Evolutionary conservation across 1,140 invertebrate genomes (phyloP).

Genomic region (Drosophila navojoa): DNA sequence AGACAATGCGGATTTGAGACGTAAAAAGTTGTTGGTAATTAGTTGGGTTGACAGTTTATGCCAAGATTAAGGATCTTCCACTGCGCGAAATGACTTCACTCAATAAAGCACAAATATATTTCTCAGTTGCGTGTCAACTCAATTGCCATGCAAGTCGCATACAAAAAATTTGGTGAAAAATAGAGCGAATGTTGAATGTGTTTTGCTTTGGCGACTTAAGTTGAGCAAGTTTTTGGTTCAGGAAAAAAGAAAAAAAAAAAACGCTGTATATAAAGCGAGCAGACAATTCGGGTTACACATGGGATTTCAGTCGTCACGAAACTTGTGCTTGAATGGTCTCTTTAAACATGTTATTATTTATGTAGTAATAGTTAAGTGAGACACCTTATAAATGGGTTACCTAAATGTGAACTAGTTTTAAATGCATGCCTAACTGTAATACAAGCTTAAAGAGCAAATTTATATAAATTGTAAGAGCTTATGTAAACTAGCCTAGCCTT

Average conservation of each 20-base stretch:
- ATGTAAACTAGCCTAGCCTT: too few relatives aligned
- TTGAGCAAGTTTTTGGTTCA: constrained; percentile 35
- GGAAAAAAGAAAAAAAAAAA: constrained; percentile 4
- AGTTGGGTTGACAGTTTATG: not conserved
- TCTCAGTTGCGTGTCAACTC: constrained; percentile 27
- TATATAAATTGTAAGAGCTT: too few relatives aligned
- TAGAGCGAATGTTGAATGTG: constrained; percentile 53
- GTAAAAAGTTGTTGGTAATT: constrained; percentile 1
- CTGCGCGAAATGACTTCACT: constrained; percentile 18
- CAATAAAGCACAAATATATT: not conserved
- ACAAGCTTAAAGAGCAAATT: not conserved
- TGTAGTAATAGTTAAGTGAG: not conserved
- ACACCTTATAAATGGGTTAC: constrained; percentile 8
- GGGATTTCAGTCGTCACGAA: constrained; percentile 28
- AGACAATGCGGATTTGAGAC: not conserved
- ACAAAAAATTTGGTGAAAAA: constrained; percentile 8
- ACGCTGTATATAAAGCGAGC: not conserved
- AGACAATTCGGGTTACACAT: constrained; percentile 23
- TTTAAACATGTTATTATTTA: constrained; percentile 13
- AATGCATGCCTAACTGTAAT: not conserved
- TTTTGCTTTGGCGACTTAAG: constrained; percentile 21
- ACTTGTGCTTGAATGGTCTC: constrained; percentile 2
- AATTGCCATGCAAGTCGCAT: constrained; percentile 34
- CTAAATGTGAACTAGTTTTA: not conserved
- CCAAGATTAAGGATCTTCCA: constrained; percentile 12